Evolutionary conservation across 2,888 invertebrate species (phyloP), one percentile per base, ranked within the genome.

Genomic region (Limnephilus auricula): DNA sequence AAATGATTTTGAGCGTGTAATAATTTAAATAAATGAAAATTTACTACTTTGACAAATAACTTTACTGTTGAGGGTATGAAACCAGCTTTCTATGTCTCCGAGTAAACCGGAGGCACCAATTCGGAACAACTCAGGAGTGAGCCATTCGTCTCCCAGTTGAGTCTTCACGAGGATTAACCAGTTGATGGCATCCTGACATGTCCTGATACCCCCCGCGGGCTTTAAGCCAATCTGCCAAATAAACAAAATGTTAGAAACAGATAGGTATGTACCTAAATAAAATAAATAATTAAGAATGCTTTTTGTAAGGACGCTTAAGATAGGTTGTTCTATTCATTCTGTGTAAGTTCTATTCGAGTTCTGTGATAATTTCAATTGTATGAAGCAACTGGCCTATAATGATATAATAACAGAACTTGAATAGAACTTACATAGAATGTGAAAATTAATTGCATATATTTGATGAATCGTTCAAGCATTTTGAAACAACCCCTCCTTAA

Each of bases 171-270:
- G 95, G 6, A 97, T 96, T 93, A 99, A 95, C 99, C 99, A 99
- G 92, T 97, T 96, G 50, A 99, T 96, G 0, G 99, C 98, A 94
- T 99, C 99, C 86, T 96, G 96, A 0, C 97, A 96, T 0, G 98
- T 98, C 93, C 98, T 97, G 85, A 99, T 98, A 13, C 99, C 99
- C 30, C 99, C 99, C 32, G 99, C 99, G 32, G 99, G 99, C 95
- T 99, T 99, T 91, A 99, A 96, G 2, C 99, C 99, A 93, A 99
- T 97, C 98, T 98, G 94, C 83, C 94, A 94, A 93, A 91, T 93
- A 84, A 25, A 85, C 45, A n/a, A 40, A 32, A 9, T 15, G 32
- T 34, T 82, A 12, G 15, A 50, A 65, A 31, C 30, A 12, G 1
- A 50, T 15, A 30, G n/a, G 25, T 78, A 32, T 10, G 45, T n/a